Evolutionary conservation across 1,140 invertebrate genomes (phyloP).

Genomic region (Trichonephila clavata): DNA sequence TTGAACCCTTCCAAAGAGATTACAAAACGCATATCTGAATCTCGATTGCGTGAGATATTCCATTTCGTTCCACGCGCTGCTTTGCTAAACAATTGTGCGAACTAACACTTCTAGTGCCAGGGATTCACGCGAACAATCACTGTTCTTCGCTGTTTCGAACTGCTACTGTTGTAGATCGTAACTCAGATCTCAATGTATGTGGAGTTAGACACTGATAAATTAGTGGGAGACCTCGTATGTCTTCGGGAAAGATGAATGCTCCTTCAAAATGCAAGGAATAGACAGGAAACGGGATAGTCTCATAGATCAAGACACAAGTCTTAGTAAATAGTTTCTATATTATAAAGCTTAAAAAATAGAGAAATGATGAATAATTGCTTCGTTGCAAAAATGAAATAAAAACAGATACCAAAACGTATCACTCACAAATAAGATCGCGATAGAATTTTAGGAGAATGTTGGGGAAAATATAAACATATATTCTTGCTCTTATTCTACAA

Average conservation of each 20-base stretch:
- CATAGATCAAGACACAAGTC: too few species aligned
- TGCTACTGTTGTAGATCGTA: background rate
- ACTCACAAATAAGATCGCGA: too few species aligned
- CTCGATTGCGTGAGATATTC: background rate
- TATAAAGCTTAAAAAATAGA: too few species aligned
- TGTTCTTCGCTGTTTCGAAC: background rate
- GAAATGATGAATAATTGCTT: too few species aligned
- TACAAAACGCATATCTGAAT: background rate
- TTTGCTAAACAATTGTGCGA: conserved; percentile 5
- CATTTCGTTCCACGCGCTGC: background rate
- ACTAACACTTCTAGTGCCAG: background rate
- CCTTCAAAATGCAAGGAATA: too few species aligned
- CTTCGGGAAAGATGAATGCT: background rate
- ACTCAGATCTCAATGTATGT: background rate
- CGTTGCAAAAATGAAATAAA: too few species aligned
- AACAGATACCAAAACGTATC: too few species aligned
- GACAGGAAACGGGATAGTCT: too few species aligned
- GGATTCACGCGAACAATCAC: background rate
- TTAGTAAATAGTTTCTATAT: too few species aligned
- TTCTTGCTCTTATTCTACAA: too few species aligned
- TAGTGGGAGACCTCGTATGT: background rate
- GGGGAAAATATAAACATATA: too few species aligned
- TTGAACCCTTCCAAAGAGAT: background rate
- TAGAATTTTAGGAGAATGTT: too few species aligned
- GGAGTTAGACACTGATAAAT: background rate